Conservation (phyloP, 2,113 vertebrate species). For the Rhizomys pruinosus region DNA sequence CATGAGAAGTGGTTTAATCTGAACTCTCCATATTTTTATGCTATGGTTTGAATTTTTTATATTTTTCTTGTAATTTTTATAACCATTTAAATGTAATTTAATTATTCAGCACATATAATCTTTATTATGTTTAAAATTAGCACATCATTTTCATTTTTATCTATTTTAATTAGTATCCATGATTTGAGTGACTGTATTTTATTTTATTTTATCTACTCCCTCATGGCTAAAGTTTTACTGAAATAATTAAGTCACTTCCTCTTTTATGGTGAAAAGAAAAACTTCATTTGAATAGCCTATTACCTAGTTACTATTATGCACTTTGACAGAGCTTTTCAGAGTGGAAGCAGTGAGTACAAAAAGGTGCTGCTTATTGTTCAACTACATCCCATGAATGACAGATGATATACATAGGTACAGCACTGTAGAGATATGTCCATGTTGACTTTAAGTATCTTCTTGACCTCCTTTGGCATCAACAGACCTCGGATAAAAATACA, state of each 20-base stretch:
- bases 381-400: not conserved
- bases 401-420: not conserved
- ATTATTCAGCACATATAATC: not conserved
- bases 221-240: conserved; percentile 24
- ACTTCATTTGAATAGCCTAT: not conserved
- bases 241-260: not conserved
- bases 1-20: conserved; percentile 2
- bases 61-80: not conserved
- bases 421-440: not conserved
- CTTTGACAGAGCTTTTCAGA: not conserved
- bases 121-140: not conserved
- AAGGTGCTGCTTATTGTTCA: not conserved
- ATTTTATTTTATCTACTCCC: not conserved
- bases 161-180: too few relatives aligned
- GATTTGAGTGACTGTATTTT: too few relatives aligned
- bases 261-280: conserved; percentile 24
- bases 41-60: conserved; percentile 30
- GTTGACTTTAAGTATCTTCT: not conserved
- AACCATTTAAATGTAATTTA: conserved; percentile 23
- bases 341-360: not conserved
- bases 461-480: not conserved
- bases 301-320: conserved; percentile 1
- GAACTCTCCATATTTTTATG: not conserved
- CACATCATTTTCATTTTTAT: conserved; percentile 7
- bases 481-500: not conserved